A percentile compares a stretch with the other conserved stretches of the same genome.
Evolutionary conservation across 2,888 invertebrate species (phyloP).

Genomic region (Caenorhabditis drosophilae): DNA sequence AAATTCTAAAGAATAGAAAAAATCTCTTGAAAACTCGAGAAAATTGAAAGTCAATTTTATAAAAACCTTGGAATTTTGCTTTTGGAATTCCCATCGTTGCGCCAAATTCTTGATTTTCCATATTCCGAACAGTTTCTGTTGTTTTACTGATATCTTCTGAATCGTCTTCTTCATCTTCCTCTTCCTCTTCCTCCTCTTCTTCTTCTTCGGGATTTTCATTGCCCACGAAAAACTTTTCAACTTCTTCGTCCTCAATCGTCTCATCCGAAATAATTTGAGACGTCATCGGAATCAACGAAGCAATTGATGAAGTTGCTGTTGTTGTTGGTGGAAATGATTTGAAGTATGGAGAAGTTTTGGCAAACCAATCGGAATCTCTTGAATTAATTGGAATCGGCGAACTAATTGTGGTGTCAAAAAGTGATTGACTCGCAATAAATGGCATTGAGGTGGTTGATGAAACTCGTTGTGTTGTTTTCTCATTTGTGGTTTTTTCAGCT

Average conservation of each 20-base stretch:
- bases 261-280: slow-evolving; percentile 4
- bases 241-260: not conserved
- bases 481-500: slow-evolving; percentile 3
- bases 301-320: slow-evolving; percentile 10
- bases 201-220: slow-evolving; percentile 1
- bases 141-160: not conserved
- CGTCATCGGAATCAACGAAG: not conserved
- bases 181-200: slow-evolving; percentile 18
- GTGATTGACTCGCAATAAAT: slow-evolving; percentile 10
- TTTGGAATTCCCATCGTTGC: not conserved
- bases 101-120: not conserved
- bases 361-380: no score
- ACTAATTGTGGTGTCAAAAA: slow-evolving; percentile 21
- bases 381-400: not conserved
- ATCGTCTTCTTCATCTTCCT: slow-evolving; percentile 10
- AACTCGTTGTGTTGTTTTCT: not conserved
- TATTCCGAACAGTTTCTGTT: not conserved
- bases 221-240: not conserved
- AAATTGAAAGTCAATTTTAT: not conserved
- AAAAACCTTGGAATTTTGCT: not conserved
- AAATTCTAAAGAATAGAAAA: not conserved
- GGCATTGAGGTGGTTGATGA: slow-evolving; percentile 6
- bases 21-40: not conserved
- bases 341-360: slow-evolving; percentile 21
- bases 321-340: slow-evolving; percentile 12